Base-by-base conservation (phyloP, 1,140 invertebrate species). In the Camponotus pennsylvanicus region DNA sequence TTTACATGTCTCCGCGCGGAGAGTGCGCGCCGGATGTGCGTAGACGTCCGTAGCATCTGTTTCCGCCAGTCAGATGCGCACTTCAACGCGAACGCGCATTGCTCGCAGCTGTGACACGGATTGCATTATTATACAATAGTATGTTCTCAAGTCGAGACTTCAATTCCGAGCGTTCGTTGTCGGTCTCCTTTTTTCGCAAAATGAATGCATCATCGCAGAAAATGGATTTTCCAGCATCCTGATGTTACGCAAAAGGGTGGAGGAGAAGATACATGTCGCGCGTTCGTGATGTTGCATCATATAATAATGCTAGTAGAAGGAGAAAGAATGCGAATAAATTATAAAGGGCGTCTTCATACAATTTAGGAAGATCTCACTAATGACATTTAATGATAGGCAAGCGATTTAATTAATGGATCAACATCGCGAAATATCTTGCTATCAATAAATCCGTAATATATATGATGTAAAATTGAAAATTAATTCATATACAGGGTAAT, bases 21-120 rank as follows among this genome's bases (percentile, higher is more conserved):
- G 78, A 82, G 7, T 61, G 52, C 67, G 79, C 67, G 66, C 67
- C 79, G 79, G 79, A 82, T 61, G 79, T 32, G 79, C 79, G 79
- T 71, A 69, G 52, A 82, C 40, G 52, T 59, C 37, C 52, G 40
- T 55, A 73, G 37, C 79, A 73, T 73, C 57, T 37, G 67, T 59
- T 82, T 82, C 79, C 67, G 79, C 27, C 79, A 83, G 79, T 83
- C 69, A n/a, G 49, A 71, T 57, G 71, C 52, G 66, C 66, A 52
- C 79, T 55, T 45, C 32, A 52, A 71, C 79, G 78, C 21, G 21
- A 52, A 82, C 77, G 79, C 67, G 67, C 70, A 55, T 73, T 13
- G 49, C 67, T 18, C 40, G 42, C 77, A 52, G 37, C 37, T 18
- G 52, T 34, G 37, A 11, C 37, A 57, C 78, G 42, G 61, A 79